Evolutionary conservation across 2,113 vertebrate genomes (phyloP).

Genomic region (Echinops telfairi): DNA sequence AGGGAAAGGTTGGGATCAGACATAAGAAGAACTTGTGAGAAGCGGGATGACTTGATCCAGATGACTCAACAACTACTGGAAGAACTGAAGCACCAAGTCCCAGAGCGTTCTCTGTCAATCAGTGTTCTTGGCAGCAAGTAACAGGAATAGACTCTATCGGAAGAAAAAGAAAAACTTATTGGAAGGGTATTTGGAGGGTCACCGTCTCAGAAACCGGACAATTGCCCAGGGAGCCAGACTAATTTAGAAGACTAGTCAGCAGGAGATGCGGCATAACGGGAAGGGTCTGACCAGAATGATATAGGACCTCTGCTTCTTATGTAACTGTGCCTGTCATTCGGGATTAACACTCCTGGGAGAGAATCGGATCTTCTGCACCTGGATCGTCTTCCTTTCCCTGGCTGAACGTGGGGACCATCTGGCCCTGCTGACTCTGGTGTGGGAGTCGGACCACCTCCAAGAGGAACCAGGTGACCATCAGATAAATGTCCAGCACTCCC

Average conservation of each 20-base stretch:
- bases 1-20: neutral
- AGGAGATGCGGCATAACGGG: neutral
- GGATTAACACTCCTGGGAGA: neutral
- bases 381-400: neutral
- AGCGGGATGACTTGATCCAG: neutral
- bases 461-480: neutral
- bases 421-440: neutral
- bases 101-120: neutral
- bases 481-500: neutral
- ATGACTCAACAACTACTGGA: no score
- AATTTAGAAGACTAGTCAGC: neutral
- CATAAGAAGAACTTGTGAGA: neutral
- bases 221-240: neutral
- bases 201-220: neutral
- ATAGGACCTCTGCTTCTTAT: constrained; percentile 27
- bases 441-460: neutral
- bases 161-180: neutral
- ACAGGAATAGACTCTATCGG: neutral
- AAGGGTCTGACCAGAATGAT: neutral
- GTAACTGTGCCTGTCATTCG: neutral
- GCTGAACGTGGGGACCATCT: neutral
- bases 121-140: neutral
- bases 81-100: neutral
- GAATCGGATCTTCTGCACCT: neutral
- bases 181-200: neutral